Percentiles rank a stretch among this genome's conserved stretches.
Conservation (phyloP, 2,888 invertebrate genomes). For the Escarpia spicata region DNA sequence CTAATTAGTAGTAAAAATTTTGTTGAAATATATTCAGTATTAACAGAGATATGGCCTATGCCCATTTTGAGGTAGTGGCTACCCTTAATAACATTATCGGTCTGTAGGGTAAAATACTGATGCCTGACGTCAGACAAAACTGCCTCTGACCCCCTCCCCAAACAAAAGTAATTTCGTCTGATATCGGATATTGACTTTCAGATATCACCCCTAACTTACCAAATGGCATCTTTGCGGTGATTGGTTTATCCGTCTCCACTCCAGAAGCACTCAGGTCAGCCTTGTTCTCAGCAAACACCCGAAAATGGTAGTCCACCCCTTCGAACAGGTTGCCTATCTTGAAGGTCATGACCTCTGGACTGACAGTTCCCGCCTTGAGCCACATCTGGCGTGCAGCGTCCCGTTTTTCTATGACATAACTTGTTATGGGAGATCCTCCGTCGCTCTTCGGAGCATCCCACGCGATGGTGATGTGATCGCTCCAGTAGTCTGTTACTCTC, state of each 20-base stretch:
- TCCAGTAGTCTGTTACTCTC: conserved; percentile 37
- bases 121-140: no score
- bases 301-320: conserved; percentile 75
- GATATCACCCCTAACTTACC: conserved; percentile 71
- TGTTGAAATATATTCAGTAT: no score
- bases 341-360: conserved; percentile 24
- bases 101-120: no score
- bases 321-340: conserved; percentile 38
- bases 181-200: background rate
- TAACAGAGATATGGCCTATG: no score
- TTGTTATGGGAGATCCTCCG: conserved; percentile 88
- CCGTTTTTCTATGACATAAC: conserved; percentile 38
- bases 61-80: no score
- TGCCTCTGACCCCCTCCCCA: no score
- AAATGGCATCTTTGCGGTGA: conserved; percentile 65
- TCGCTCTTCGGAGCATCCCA: conserved; percentile 70
- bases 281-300: conserved; percentile 85
- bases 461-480: conserved; percentile 51
- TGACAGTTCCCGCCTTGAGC: conserved; percentile 40
- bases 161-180: no score
- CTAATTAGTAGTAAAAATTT: no score
- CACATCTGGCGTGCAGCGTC: conserved; percentile 38
- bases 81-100: no score
- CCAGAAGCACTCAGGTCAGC: conserved; percentile 71
- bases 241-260: conserved; percentile 78